Conservation (phyloP, 2,797 vertebrate species). For the Paguma larvata region DNA sequence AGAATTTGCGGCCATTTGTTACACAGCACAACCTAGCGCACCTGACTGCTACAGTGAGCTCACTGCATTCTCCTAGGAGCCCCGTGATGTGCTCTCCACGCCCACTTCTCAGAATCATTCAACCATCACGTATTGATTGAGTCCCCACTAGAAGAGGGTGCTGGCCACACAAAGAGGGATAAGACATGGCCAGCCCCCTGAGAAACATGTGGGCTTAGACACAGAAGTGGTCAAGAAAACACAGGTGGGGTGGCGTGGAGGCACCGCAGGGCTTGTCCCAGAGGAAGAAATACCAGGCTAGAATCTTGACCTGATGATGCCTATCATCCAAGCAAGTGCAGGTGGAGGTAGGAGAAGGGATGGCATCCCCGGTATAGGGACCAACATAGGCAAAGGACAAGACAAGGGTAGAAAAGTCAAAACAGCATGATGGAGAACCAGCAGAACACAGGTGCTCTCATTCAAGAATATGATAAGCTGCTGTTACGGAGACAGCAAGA, state of each 20-base stretch:
- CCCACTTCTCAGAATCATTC: background rate
- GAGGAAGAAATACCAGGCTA: background rate
- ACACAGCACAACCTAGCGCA: background rate
- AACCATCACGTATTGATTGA: background rate
- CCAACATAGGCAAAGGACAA: background rate
- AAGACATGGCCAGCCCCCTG: background rate
- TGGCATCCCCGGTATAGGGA: background rate
- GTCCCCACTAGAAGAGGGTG: background rate
- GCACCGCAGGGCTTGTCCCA: background rate
- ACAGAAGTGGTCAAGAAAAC: background rate
- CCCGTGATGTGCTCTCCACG: background rate
- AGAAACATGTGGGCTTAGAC: background rate
- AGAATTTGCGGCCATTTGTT: background rate
- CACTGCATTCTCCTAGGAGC: background rate
- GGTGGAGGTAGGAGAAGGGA: background rate
- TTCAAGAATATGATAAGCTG: background rate
- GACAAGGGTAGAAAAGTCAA: background rate
- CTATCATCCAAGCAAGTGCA: background rate
- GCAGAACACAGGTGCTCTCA: background rate
- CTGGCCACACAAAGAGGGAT: background rate
- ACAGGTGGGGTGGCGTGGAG: background rate
- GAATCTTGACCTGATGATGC: background rate
- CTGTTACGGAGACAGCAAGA: background rate
- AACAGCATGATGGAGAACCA: background rate
- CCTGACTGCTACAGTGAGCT: background rate